Evolutionary conservation across 92 coral and sea anemone genomes (phyloP).

Genomic region (Pocillopora meandrina): DNA sequence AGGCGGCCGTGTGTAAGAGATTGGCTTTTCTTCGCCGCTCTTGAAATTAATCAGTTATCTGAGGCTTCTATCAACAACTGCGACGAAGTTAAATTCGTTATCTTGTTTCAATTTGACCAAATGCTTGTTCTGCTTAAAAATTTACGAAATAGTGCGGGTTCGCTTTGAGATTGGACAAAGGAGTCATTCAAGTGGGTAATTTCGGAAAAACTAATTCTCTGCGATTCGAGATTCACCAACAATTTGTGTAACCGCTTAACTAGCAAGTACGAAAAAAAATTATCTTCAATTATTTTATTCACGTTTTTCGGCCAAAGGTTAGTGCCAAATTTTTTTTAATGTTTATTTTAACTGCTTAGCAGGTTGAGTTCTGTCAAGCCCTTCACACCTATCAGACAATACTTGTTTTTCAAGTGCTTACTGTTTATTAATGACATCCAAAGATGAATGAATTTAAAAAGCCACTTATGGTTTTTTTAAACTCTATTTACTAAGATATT

Average conservation of each 20-base stretch:
- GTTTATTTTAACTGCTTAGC: slow-evolving; percentile 23
- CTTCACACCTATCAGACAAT: slow-evolving; percentile 12
- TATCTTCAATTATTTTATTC: background rate
- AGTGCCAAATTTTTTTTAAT: slow-evolving; percentile 15
- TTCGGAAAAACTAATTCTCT: background rate
- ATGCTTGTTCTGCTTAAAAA: slow-evolving; percentile 9
- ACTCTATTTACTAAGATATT: slow-evolving; percentile 5
- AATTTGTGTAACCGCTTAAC: background rate
- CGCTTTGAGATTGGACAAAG: background rate
- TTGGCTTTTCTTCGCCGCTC: background rate
- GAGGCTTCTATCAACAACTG: background rate
- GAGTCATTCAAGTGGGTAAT: background rate
- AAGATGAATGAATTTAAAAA: background rate
- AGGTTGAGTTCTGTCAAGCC: slow-evolving; percentile 18
- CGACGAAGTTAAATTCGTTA: background rate
- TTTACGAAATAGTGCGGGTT: slow-evolving; percentile 11
- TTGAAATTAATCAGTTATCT: background rate
- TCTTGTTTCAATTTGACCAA: background rate
- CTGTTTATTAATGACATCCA: slow-evolving; percentile 26
- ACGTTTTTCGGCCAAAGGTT: background rate
- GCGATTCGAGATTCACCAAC: background rate
- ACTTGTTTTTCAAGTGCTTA: slow-evolving; percentile 5
- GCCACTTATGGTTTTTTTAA: slow-evolving; percentile 1
- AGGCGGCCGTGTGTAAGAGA: background rate
- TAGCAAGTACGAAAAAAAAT: too few species aligned